Evolutionary conservation across 2,797 vertebrate species (phyloP).

Genomic region (Poeciliopsis presidionis): DNA sequence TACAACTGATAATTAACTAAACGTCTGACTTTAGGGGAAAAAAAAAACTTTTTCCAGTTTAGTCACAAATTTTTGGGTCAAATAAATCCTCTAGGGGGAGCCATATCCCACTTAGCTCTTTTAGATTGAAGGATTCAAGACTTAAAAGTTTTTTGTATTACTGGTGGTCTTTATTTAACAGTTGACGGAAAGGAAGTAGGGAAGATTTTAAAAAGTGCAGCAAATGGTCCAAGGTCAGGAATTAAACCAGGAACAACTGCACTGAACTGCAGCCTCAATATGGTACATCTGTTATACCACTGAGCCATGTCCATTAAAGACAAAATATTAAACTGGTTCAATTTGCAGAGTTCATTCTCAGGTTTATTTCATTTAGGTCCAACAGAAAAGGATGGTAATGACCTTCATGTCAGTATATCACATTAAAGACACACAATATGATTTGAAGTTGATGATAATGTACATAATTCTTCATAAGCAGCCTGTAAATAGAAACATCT

Average conservation of each 20-base stretch:
- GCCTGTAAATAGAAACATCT: slow-evolving; percentile 12
- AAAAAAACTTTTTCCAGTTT: background rate
- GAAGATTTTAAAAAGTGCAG: background rate
- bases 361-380: slow-evolving; percentile 60
- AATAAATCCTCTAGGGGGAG: slow-evolving; percentile 66
- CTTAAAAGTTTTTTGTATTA: background rate
- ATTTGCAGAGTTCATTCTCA: slow-evolving; percentile 49
- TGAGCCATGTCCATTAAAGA: background rate
- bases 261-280: background rate
- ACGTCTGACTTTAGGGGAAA: background rate
- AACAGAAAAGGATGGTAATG: slow-evolving; percentile 28
- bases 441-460: slow-evolving; percentile 43
- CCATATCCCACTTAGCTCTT: slow-evolving; percentile 43
- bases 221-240: background rate
- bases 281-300: background rate
- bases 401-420: slow-evolving; percentile 3
- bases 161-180: background rate
- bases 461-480: slow-evolving; percentile 30
- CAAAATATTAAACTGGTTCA: slow-evolving; percentile 21
- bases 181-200: background rate
- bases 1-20: background rate
- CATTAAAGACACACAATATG: slow-evolving; percentile 33
- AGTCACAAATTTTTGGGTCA: background rate
- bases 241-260: background rate
- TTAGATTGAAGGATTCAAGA: background rate